Conservation (phyloP, 2,888 invertebrate species). For the Seira ritae region DNA sequence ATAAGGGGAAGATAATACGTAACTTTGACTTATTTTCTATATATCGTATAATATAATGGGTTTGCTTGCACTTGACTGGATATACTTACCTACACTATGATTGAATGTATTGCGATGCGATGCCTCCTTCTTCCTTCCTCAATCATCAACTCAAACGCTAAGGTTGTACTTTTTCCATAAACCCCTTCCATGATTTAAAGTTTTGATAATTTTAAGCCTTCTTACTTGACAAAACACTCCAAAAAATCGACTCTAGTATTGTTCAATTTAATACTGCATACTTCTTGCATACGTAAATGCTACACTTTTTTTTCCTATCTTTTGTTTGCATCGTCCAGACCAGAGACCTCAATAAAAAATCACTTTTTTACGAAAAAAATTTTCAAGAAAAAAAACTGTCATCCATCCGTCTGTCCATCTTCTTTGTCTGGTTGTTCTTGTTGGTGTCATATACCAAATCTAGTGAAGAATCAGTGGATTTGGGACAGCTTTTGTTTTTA, state of each 20-base stretch:
- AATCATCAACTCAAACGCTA: constrained; percentile 24
- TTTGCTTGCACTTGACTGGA: constrained; percentile 23
- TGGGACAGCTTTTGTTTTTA: no score
- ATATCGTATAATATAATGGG: not conserved
- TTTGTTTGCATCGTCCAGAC: constrained; percentile 13
- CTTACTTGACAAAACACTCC: constrained; percentile 43
- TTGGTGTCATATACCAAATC: constrained; percentile 14
- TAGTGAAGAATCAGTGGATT: no score
- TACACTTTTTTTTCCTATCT: constrained; percentile 22
- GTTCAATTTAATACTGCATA: no score
- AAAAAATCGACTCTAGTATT: not conserved
- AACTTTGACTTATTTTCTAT: no score
- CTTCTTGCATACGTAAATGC: no score
- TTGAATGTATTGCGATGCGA: not conserved
- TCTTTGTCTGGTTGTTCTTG: no score
- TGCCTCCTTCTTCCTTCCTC: constrained; percentile 19
- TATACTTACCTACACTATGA: not conserved
- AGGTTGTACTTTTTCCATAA: not conserved
- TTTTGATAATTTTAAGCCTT: constrained; percentile 50
- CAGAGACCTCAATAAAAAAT: constrained; percentile 30
- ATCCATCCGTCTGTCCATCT: constrained; percentile 19
- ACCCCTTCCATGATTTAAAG: constrained; percentile 25
- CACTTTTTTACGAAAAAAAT: no score
- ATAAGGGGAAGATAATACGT: constrained; percentile 5
- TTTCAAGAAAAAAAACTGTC: not conserved